Base-by-base conservation (phyloP, 2,113 vertebrate genomes). In the Motacilla alba region DNA sequence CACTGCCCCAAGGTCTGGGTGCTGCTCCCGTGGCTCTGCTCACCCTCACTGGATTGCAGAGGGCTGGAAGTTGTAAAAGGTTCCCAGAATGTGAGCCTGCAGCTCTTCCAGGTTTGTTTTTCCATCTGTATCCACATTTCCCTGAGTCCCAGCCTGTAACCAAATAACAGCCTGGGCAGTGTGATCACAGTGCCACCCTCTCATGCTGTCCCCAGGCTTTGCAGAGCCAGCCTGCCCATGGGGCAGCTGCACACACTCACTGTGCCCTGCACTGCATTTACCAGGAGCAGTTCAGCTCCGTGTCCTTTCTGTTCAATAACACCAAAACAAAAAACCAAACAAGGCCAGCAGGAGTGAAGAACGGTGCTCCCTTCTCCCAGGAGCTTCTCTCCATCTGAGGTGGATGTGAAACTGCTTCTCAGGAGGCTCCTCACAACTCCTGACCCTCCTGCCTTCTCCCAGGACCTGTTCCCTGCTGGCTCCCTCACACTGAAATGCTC, bases 201-300 rank as follows among this genome's bases (percentile, higher is more conserved):
- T 49, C 19, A 50, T 41, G 77, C 94, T 87, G 53, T 87, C 73
- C 83, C 44, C 74, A 82, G 72, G 55, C 88, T 90, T 37, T 60
- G 62, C 91, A 89, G 83, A 73, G 59, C 88, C 79, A 95, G 82
- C 62, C 75, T 87, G 85, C 85, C 89, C 87, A 11, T 56, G 24
- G 55, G 78, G 39, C 9, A 37, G 94, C 93, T 89, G 86, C 90
- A 47, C 89, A 15, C 31, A 8, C 78, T 27, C 46, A 2, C 72
- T 0, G 15, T 66, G 84, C 4, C 4, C 62, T 78, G 86, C 94
- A 49, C 94, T 94, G 49, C 67, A 86, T 94, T 92, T 89, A 92
- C 18, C 46, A 96, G 95, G 55, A 83, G 85, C 67, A 91, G 91
- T 70, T 95, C 87, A 95, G 92, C 69, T 85, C 94, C 22, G 13